Evolutionary conservation across 2,113 vertebrate species (phyloP), one percentile per base, ranked within the genome.

Genomic region (Psittacula cyanocephala): DNA sequence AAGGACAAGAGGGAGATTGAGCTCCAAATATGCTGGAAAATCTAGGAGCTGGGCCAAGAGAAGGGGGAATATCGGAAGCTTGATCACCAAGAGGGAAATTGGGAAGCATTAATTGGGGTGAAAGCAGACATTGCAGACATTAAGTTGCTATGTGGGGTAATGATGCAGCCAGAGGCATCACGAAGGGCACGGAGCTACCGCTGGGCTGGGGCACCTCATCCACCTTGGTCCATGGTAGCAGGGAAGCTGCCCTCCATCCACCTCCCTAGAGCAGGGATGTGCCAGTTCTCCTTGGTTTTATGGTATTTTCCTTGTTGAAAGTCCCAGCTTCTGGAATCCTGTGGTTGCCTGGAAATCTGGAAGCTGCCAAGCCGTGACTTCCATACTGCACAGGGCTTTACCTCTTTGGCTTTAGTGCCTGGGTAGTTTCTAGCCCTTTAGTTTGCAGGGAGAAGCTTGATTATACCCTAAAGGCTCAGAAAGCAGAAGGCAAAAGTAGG

Each of bases 1-100:
- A 81, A 94, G 91, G 86, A 95, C 83, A 95, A 95, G 86, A 94
- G 91, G 69, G 83, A 96, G 52, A 88, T 91, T 93, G 46, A 49
- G 67, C 68, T 95, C 39, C 81, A 91, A 70, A 93, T 77, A 88
- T 46, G 43, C 79, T 94, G 94, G 91, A 69, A 95, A 92, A 94
- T 86, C 81, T 87, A 89, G 91, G 91, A 95, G 78, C 50, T 70
- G 85, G 89, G 89, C 94, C 91, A 96, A 89, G 67, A 94, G 28
- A 57, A 70, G 25, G 71, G 71, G 84, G 55, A 93, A 59, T 91
- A 69, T 91, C 7, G 5, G 81, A 83, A 80, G 59, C 52, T 11
- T 41, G 59, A 85, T 88, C 5, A 1, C 29, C 63, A 49, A 23
- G 10, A 91, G 53, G 67, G 49, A 85, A 44, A 94, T 85, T 82